phyloP scores from a whole-genome alignment of 1,140 invertebrate species.

The Heliothis subflexa region DNA sequence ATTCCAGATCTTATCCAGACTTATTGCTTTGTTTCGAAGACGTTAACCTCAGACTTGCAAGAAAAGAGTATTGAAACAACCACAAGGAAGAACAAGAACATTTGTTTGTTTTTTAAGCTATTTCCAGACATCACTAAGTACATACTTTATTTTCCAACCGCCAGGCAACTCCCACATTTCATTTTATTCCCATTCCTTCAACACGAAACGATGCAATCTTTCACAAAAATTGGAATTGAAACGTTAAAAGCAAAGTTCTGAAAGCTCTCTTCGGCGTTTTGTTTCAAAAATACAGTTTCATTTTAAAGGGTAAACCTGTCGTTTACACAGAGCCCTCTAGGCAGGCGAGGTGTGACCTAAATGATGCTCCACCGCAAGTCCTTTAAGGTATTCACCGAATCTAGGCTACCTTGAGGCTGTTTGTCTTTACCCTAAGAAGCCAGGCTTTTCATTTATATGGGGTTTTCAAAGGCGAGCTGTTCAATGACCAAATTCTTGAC shows the following conservation, averaged over 20 bases:
- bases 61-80: too few relatives aligned
- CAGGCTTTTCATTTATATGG: slow-evolving; percentile 37
- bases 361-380: slow-evolving; percentile 53
- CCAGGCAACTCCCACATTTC: neutral
- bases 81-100: too few relatives aligned
- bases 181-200: neutral
- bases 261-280: slow-evolving; percentile 28
- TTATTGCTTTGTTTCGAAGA: neutral
- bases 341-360: slow-evolving; percentile 52
- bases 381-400: slow-evolving; percentile 54
- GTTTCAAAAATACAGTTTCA: neutral
- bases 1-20: neutral
- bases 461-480: slow-evolving; percentile 19
- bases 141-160: neutral
- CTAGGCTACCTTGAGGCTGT: slow-evolving; percentile 35
- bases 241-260: slow-evolving; percentile 30
- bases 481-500: slow-evolving; percentile 37
- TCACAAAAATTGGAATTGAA: slow-evolving; percentile 21
- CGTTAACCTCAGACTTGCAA: too few relatives aligned
- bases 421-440: slow-evolving; percentile 20
- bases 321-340: slow-evolving; percentile 10
- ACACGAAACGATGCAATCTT: neutral
- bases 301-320: neutral
- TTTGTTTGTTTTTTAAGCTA: too few relatives aligned
- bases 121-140: neutral